Conservation (phyloP, 2,888 invertebrate species). For the Ennomos fuscantarius region DNA sequence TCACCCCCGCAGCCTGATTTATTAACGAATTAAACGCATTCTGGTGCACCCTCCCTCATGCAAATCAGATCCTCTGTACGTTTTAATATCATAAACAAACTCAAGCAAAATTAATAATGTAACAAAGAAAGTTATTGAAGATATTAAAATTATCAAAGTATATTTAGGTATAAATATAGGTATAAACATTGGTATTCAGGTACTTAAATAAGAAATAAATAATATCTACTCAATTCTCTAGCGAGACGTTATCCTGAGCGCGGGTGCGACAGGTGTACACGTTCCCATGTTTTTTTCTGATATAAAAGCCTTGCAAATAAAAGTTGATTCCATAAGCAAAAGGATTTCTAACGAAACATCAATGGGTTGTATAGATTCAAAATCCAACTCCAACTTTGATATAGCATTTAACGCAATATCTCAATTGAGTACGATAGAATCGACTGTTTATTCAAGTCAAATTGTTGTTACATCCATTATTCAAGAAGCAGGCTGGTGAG, state of each 20-base stretch:
- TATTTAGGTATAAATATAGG: neutral
- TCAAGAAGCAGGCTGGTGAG: conserved; percentile 69
- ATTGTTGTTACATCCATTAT: conserved; percentile 82
- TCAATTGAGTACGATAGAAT: conserved; percentile 61
- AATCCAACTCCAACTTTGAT: conserved; percentile 1
- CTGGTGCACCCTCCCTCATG: conserved; percentile 79
- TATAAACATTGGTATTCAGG: conserved; percentile 15
- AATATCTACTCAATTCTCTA: conserved; percentile 53
- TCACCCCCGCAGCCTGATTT: conserved; percentile 81
- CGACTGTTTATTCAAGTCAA: conserved; percentile 62
- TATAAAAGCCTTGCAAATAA: conserved; percentile 61
- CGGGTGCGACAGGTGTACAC: conserved; percentile 63
- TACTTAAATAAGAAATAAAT: conserved; percentile 46
- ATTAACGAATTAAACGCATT: conserved; percentile 85
- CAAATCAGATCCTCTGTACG: conserved; percentile 52
- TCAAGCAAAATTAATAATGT: conserved; percentile 21
- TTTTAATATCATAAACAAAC: conserved; percentile 40
- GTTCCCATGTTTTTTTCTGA: conserved; percentile 68
- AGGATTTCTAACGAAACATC: conserved; percentile 54
- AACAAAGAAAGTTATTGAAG: no score
- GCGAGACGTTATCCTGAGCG: conserved; percentile 57
- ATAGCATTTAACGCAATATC: conserved; percentile 26
- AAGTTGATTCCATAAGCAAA: conserved; percentile 61
- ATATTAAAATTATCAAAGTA: no score
- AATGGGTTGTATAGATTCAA: conserved; percentile 44